Evolutionary conservation across 2,797 vertebrate species (phyloP), one percentile per base, ranked within the genome.

Genomic region (Sarcophilus harrisii): DNA sequence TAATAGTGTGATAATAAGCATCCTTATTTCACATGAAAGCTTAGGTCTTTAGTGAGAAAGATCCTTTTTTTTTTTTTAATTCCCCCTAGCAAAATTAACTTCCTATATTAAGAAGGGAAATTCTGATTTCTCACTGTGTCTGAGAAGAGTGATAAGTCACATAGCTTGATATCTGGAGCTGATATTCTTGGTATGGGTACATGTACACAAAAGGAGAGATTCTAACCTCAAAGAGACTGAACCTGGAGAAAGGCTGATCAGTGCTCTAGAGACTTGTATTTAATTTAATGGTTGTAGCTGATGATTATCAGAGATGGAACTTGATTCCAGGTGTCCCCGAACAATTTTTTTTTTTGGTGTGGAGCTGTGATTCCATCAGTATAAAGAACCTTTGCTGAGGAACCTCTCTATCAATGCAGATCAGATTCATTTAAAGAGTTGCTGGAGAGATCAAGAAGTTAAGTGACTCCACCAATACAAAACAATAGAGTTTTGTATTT

Each of bases 221-320:
- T 92, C 59, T 91, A 93, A 93, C n/a, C 14, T 91, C 45, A 60
- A 93, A 27, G 90, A 60, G 91, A 95, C 95, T 96, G 93, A 55
- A 55, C 10, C 54, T 55, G 66, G n/a, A 81, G n/a, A 45, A 81
- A 81, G n/a, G 54, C 54, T 55, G 54, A 55, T 21, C 66, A 38
- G 0, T 1, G 14, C 62, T 73, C 32, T 29, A 73, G 62, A 73
- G n/a, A 28, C n/a, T 73, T n/a, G n/a, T n/a, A 81, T 18, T 81
- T 81, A 81, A 81, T 81, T 45, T 81, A 38, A 81, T 45, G n/a
- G n/a, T 21, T 21, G 18, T 38, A 3, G n/a, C 18, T 38, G n/a
- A 6, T 81, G 3, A 81, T 81, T 73, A 4, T 81, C 66, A 81
- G 66, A 38, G n/a, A 16, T 66, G 60, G 60, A 30, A 29, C 30